Evolutionary conservation across 2,113 vertebrate species (phyloP).

Genomic region (Papio anubis): DNA sequence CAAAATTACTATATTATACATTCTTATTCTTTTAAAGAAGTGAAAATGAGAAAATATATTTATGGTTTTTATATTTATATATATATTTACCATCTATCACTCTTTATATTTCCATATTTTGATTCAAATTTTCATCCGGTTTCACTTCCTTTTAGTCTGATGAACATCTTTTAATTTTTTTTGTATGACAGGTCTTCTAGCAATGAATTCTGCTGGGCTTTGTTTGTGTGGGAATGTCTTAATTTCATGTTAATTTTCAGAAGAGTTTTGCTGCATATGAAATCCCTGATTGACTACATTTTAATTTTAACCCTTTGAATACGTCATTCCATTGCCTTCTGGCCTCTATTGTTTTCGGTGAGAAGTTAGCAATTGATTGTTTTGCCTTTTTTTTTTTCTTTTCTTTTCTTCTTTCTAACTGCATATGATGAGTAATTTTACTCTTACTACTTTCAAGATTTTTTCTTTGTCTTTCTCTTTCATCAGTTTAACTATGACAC

Average conservation of each 20-base stretch:
- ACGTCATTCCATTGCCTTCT: background rate
- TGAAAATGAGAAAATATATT: background rate
- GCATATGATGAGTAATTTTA: background rate
- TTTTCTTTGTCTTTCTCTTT: background rate
- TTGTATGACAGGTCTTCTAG: background rate
- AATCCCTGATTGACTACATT: background rate
- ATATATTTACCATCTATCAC: background rate
- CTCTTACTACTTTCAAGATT: background rate
- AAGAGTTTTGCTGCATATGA: background rate
- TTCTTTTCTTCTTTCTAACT: background rate
- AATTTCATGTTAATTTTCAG: background rate
- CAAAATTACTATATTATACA: background rate
- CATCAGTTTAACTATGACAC: background rate
- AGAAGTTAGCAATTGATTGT: background rate
- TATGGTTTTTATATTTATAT: background rate
- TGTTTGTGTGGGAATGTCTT: background rate
- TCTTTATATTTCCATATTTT: background rate
- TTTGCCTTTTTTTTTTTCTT: background rate
- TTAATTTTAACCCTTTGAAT: background rate
- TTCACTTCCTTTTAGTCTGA: background rate
- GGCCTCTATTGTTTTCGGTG: background rate
- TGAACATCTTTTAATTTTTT: background rate
- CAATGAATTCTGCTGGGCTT: background rate
- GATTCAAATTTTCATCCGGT: background rate
- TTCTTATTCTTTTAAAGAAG: background rate